Percentiles rank a stretch among this genome's conserved stretches.
phyloP scores from a whole-genome alignment of 2,113 vertebrate species.

The Hippocampus barbouri region DNA sequence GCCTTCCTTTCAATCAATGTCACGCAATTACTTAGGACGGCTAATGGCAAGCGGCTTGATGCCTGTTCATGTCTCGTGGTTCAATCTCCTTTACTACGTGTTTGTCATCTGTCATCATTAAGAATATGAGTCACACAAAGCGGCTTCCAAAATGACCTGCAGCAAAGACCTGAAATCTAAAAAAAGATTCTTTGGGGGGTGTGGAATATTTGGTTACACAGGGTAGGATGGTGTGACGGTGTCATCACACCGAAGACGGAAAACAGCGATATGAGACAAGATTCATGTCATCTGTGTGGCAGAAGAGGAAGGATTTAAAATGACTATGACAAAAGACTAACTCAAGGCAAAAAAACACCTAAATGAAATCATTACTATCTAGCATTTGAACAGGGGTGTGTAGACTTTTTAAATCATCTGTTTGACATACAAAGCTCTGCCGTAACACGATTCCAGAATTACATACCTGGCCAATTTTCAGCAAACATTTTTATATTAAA shows the following conservation, averaged over 20 bases:
- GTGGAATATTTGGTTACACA: conserved; percentile 40
- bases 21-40: conserved; percentile 29
- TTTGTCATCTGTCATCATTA: conserved; percentile 50
- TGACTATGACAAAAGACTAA: neutral
- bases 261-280: neutral
- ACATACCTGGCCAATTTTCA: conserved; percentile 15
- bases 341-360: neutral
- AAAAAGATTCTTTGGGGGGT: conserved; percentile 13
- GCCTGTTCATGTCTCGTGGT: conserved; percentile 29
- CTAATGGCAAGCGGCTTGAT: conserved; percentile 42
- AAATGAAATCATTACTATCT: neutral
- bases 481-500: conserved; percentile 15
- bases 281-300: neutral
- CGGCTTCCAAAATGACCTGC: conserved; percentile 28
- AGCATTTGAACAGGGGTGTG: neutral
- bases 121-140: conserved; percentile 18
- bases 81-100: conserved; percentile 37
- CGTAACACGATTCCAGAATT: conserved; percentile 39
- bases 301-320: neutral
- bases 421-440: conserved; percentile 34
- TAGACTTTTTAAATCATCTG: neutral
- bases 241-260: neutral
- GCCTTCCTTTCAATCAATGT: conserved; percentile 47
- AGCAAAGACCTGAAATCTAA: conserved; percentile 13
- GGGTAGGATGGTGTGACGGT: conserved; percentile 17